phyloP scores from a whole-genome alignment of 2,113 vertebrate species.

The Echinops telfairi region DNA sequence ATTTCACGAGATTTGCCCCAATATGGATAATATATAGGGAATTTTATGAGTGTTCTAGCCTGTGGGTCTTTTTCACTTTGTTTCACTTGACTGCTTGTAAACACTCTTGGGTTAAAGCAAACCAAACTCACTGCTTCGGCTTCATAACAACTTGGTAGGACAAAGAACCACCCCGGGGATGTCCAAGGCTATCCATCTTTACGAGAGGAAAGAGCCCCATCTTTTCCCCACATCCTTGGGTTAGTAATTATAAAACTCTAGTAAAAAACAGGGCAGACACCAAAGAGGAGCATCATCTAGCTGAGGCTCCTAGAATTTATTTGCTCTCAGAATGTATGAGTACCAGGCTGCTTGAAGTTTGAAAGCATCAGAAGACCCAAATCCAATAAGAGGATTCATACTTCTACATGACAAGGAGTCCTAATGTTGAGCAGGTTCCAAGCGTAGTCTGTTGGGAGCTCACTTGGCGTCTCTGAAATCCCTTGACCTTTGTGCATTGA shows the following conservation, averaged over 20 bases:
- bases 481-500: background rate
- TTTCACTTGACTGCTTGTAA: background rate
- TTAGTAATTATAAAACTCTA: background rate
- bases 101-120: too few species aligned
- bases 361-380: background rate
- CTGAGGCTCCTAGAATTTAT: background rate
- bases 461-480: background rate
- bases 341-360: too few species aligned
- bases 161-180: too few species aligned
- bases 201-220: too few species aligned
- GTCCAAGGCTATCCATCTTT: too few species aligned
- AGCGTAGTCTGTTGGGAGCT: background rate
- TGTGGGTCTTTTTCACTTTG: background rate
- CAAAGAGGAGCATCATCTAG: background rate
- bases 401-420: background rate
- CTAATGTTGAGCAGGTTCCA: background rate
- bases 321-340: background rate
- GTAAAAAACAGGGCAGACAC: background rate
- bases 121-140: too few species aligned
- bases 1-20: background rate
- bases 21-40: background rate
- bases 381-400: background rate
- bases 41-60: constrained; percentile 17
- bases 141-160: too few species aligned
- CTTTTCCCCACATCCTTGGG: too few species aligned